These are phyloP conservation scores for Chrysoperla carnea DNA, from an alignment of 1,140 invertebrate genomes.

Conservation along the genomic window DNA sequence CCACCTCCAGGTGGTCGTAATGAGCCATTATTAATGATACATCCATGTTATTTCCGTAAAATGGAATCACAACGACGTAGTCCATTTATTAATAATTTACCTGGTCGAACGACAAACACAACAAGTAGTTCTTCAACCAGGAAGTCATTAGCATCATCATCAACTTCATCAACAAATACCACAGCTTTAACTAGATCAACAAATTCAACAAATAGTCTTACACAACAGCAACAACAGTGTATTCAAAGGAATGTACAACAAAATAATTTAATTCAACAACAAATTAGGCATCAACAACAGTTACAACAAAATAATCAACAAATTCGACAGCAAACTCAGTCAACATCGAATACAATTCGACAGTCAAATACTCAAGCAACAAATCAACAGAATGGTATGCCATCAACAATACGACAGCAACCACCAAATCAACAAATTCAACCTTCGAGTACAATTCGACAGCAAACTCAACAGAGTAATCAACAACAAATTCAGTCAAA, in stretches of 20 bases:
- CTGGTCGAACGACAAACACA: conserved; percentile 18
- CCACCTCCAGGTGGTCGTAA: conserved; percentile 54
- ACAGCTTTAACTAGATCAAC: conserved; percentile 14
- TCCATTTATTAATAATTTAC: conserved; percentile 55
- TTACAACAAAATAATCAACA: conserved; percentile 2
- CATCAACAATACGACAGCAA: conserved; percentile 3
- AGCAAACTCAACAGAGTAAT: conserved; percentile 1
- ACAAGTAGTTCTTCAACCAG: conserved; percentile 13
- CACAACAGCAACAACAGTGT: conserved; percentile 16
- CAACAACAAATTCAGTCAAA: neutral
- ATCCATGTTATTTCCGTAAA: conserved; percentile 67
- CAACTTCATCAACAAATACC: conserved; percentile 7
- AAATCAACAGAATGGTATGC: conserved; percentile 4
- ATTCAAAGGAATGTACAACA: conserved; percentile 2
- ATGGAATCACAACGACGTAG: conserved; percentile 56
- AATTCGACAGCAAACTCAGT: no score
- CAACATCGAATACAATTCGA: no score
- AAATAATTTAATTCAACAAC: neutral
- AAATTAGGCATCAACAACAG: conserved; percentile 14
- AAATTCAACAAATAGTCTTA: conserved; percentile 4
- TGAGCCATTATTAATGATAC: conserved; percentile 65
- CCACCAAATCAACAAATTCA: conserved; percentile 4
- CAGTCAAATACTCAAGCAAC: neutral
- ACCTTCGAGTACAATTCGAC: neutral
- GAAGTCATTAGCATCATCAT: conserved; percentile 12